phyloP scores from a whole-genome alignment of 2,888 invertebrate genomes.

The Acleris cristana region DNA sequence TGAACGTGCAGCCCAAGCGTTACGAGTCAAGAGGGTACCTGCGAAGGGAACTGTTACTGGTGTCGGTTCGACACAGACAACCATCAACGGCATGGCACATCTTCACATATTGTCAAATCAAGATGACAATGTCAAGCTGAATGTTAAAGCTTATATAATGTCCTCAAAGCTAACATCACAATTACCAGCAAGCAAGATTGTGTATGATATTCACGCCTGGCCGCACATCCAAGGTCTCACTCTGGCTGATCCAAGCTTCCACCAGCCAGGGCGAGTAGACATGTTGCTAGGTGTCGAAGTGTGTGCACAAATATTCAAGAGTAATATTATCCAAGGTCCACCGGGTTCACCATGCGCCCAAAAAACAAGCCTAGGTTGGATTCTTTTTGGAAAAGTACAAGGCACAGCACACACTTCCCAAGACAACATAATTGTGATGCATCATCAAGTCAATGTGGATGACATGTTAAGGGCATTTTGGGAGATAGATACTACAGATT shows the following conservation, averaged over 20 bases:
- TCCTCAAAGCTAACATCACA: constrained; percentile 26
- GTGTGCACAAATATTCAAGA: constrained; percentile 39
- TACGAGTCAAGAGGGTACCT: too few relatives aligned
- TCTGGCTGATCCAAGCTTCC: constrained; percentile 42
- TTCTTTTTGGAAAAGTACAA: too few relatives aligned
- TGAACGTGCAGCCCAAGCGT: too few relatives aligned
- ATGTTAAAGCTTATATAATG: constrained; percentile 40
- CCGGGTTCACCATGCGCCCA: too few relatives aligned
- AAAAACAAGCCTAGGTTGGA: too few relatives aligned
- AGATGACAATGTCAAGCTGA: neutral
- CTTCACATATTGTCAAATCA: too few relatives aligned
- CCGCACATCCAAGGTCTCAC: constrained; percentile 37
- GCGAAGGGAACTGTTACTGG: too few relatives aligned
- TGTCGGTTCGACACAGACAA: too few relatives aligned
- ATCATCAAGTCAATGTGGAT: too few relatives aligned
- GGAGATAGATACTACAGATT: constrained; percentile 30
- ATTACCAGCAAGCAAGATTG: constrained; percentile 17
- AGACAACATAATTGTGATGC: too few relatives aligned
- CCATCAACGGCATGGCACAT: too few relatives aligned
- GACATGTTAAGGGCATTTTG: constrained; percentile 33
- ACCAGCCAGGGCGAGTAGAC: constrained; percentile 37
- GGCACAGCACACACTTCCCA: too few relatives aligned
- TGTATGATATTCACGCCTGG: constrained; percentile 26
- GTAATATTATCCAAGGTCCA: constrained; percentile 40
- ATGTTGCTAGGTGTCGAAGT: constrained; percentile 41